Conservation (phyloP, 53 echinoderm and acorn worm species). For the Mesocentrotus franciscanus region DNA sequence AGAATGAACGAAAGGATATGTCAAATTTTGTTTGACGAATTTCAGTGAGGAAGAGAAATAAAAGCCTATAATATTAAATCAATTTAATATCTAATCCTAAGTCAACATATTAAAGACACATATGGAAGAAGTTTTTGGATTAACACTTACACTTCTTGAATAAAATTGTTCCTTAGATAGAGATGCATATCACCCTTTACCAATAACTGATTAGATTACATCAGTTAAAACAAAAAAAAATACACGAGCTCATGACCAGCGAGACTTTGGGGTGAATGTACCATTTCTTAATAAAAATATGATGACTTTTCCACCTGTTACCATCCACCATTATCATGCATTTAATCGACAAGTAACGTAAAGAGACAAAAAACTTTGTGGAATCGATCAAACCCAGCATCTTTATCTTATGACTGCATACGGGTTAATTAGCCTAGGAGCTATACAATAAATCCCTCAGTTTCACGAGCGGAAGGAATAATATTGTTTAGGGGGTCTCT, state of each 20-base stretch:
- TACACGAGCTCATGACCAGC: background rate
- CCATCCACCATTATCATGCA: background rate
- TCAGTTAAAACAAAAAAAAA: no score
- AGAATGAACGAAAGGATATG: no score
- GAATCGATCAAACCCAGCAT: slow-evolving; percentile 37
- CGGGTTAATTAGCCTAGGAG: background rate
- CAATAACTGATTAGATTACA: no score
- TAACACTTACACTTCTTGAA: no score
- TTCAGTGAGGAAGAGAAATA: no score
- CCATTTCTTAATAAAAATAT: background rate
- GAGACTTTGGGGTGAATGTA: background rate
- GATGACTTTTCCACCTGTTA: slow-evolving; percentile 4
- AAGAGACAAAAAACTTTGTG: background rate
- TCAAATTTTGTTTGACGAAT: no score
- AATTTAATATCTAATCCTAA: no score
- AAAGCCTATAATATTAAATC: no score
- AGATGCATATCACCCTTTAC: no score
- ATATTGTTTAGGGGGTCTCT: background rate
- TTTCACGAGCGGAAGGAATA: slow-evolving; percentile 24
- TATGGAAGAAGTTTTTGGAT: no score
- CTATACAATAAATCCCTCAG: background rate
- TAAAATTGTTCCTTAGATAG: no score
- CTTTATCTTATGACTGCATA: background rate
- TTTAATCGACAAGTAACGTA: background rate
- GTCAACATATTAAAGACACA: no score